Percentiles rank a stretch among this genome's conserved stretches.
These are phyloP conservation scores for Epinotia bilunana DNA, from an alignment of 2,888 invertebrate species.

Conservation along the genomic window DNA sequence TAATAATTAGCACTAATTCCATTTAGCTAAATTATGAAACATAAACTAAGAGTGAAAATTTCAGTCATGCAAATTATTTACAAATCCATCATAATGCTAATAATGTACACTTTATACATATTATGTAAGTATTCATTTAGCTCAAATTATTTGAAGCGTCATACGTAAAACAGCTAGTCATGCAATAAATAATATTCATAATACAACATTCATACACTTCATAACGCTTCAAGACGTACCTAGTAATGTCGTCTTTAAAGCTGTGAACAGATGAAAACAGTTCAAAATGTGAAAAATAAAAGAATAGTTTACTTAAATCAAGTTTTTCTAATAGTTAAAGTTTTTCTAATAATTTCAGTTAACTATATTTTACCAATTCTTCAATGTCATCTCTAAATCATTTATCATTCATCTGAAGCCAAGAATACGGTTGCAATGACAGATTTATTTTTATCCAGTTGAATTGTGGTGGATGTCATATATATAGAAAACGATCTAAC, in stretches of 20 bases:
- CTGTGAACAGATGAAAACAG: slow-evolving; percentile 68
- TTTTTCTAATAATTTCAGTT: not conserved
- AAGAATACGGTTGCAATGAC: not conserved
- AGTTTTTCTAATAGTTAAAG: not conserved
- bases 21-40: no score
- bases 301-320: slow-evolving; percentile 23
- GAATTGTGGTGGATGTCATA: not conserved
- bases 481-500: not conserved
- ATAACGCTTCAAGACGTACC: slow-evolving; percentile 63
- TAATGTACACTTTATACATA: no score
- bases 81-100: no score
- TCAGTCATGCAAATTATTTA: no score
- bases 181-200: slow-evolving; percentile 5
- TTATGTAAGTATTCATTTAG: no score
- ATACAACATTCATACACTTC: slow-evolving; percentile 36
- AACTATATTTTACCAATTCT: not conserved
- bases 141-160: no score
- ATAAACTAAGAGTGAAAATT: no score
- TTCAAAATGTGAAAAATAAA: slow-evolving; percentile 33
- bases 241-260: slow-evolving; percentile 77
- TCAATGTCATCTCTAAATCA: not conserved
- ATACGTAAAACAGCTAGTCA: not conserved
- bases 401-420: not conserved
- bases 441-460: not conserved
- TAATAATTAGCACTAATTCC: no score